Evolutionary conservation across 2,113 vertebrate species (phyloP).

Genomic region (Formicarius rufipectus): DNA sequence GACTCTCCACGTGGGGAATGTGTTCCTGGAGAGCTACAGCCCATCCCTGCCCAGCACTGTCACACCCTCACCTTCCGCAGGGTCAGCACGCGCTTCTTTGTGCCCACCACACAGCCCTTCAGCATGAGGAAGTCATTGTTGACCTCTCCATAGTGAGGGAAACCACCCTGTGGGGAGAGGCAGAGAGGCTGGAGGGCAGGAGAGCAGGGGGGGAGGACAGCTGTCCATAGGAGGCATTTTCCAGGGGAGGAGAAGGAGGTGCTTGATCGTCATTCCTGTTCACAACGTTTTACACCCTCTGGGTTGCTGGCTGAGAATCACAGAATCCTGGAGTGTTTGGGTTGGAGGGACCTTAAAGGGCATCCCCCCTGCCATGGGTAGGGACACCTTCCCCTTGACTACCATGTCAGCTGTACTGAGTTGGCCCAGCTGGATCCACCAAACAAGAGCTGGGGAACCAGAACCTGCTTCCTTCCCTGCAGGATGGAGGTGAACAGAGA

Average conservation of each 20-base stretch:
- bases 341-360: not conserved
- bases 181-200: not conserved
- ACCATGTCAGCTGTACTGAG: not conserved
- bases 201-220: not conserved
- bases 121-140: slow-evolving; percentile 84
- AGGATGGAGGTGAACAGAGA: not conserved
- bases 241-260: not conserved
- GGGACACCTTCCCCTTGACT: not conserved
- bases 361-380: not conserved
- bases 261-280: not conserved
- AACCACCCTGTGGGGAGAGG: slow-evolving; percentile 74
- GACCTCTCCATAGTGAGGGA: slow-evolving; percentile 81
- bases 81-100: slow-evolving; percentile 81
- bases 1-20: rapidly evolving
- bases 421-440: not conserved
- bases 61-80: slow-evolving; percentile 77
- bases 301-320: not conserved
- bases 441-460: not conserved
- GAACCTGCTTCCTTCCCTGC: not conserved
- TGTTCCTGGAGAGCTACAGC: not conserved
- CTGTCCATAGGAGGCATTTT: not conserved
- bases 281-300: not conserved
- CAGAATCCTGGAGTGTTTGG: not conserved
- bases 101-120: slow-evolving; percentile 82
- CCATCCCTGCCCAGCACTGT: rapidly evolving